phyloP scores from a whole-genome alignment of 2,797 vertebrate genomes.

The Fringilla coelebs region DNA sequence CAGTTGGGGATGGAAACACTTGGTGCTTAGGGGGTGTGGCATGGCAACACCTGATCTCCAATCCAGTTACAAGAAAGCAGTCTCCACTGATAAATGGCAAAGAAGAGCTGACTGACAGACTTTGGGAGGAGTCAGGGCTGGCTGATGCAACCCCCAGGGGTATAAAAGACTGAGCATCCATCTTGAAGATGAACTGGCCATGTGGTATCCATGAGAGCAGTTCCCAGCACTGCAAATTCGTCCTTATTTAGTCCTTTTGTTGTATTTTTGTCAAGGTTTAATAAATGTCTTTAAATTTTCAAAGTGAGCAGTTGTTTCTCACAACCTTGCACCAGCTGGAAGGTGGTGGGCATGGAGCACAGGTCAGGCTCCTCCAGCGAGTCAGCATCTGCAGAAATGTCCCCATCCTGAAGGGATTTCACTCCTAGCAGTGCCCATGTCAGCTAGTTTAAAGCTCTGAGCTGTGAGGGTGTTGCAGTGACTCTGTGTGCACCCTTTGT shows the following conservation, averaged over 20 bases:
- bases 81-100: not conserved
- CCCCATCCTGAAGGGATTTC: not conserved
- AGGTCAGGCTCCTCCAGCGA: accelerated
- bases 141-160: not conserved
- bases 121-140: not conserved
- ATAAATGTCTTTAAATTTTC: not conserved
- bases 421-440: not conserved
- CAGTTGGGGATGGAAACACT: not conserved
- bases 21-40: not conserved
- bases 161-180: not conserved
- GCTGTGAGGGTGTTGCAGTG: not conserved
- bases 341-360: accelerated
- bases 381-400: accelerated
- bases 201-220: not conserved
- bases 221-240: not conserved
- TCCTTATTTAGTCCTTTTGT: not conserved
- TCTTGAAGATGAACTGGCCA: not conserved
- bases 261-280: not conserved
- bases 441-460: not conserved
- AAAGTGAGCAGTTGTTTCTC: not conserved
- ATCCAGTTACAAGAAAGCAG: not conserved
- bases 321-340: not conserved
- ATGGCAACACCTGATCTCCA: not conserved
- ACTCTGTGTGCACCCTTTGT: not conserved
- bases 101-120: not conserved